These are phyloP conservation scores for Myotis findleyi DNA, from an alignment of 2,797 vertebrate genomes.

Conservation along the genomic window DNA sequence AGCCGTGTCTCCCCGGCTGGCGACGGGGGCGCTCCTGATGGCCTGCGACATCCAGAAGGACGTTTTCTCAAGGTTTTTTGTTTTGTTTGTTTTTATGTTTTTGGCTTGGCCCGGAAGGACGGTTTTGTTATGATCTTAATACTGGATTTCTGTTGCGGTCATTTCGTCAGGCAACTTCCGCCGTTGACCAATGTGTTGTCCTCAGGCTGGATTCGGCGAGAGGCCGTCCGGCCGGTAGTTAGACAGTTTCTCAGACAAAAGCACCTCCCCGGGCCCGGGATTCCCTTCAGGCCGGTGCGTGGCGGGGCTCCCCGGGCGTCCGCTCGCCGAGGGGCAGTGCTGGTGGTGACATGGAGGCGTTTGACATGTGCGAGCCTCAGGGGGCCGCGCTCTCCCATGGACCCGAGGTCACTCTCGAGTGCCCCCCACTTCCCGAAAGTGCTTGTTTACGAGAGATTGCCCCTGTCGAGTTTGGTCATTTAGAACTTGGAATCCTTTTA, in stretches of 20 bases:
- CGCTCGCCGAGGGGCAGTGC: conserved; percentile 65
- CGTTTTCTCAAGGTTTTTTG: background rate
- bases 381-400: conserved; percentile 66
- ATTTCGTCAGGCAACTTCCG: conserved; percentile 64
- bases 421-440: background rate
- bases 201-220: conserved; percentile 63
- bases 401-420: conserved; percentile 32
- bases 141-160: conserved; percentile 52
- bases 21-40: background rate
- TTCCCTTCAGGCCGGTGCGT: too few relatives aligned
- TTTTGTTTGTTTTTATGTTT: background rate
- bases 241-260: conserved; percentile 23
- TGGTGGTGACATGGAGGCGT: conserved; percentile 60
- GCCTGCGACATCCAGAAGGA: conserved; percentile 11
- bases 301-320: conserved; percentile 8
- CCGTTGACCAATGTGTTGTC: conserved; percentile 74
- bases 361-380: conserved; percentile 54
- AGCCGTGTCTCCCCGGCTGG: background rate
- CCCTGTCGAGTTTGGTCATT: background rate
- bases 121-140: conserved; percentile 66
- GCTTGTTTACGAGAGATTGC: background rate
- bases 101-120: conserved; percentile 61
- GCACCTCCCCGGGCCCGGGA: background rate
- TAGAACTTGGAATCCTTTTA: conserved; percentile 1
- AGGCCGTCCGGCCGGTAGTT: conserved; percentile 35